phyloP scores from a whole-genome alignment of 2,888 invertebrate genomes.

The Chrysotoxum bicinctum region DNA sequence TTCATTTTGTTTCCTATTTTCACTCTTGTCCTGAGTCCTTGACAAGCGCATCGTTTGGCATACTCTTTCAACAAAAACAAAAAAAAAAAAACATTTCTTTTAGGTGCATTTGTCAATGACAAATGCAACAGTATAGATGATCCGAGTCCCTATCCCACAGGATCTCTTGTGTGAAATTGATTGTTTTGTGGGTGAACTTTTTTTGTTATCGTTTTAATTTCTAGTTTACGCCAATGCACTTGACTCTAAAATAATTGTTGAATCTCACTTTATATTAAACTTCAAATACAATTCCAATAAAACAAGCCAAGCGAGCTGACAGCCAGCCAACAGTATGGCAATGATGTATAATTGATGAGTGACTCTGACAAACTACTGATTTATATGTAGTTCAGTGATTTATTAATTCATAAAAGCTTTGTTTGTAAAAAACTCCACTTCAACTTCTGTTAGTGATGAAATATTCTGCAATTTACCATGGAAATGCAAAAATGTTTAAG shows the following conservation, averaged over 20 bases:
- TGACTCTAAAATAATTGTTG: conserved; percentile 21
- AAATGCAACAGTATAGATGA: not conserved
- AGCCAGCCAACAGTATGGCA: not conserved
- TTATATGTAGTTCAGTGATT: not conserved
- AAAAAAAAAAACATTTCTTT: not conserved
- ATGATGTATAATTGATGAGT: conserved; percentile 59
- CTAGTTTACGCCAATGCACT: not conserved
- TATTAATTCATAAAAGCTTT: not conserved
- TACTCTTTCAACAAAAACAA: not conserved
- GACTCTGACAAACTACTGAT: conserved; percentile 19
- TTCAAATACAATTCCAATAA: not conserved
- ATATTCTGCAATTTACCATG: too few relatives aligned
- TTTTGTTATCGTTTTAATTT: not conserved
- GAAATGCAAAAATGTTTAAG: too few relatives aligned
- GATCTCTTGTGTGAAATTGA: not conserved
- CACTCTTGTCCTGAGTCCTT: not conserved
- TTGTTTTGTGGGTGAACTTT: not conserved
- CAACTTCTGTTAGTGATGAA: too few relatives aligned
- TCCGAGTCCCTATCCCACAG: too few relatives aligned
- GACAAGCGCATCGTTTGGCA: not conserved
- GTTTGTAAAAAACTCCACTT: too few relatives aligned
- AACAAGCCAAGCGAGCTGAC: not conserved
- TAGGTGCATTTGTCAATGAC: conserved; percentile 19
- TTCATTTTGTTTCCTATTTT: not conserved
- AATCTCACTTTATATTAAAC: not conserved